Conservation (phyloP, 2,888 invertebrate genomes). For the Tetramorium bicarinatum region DNA sequence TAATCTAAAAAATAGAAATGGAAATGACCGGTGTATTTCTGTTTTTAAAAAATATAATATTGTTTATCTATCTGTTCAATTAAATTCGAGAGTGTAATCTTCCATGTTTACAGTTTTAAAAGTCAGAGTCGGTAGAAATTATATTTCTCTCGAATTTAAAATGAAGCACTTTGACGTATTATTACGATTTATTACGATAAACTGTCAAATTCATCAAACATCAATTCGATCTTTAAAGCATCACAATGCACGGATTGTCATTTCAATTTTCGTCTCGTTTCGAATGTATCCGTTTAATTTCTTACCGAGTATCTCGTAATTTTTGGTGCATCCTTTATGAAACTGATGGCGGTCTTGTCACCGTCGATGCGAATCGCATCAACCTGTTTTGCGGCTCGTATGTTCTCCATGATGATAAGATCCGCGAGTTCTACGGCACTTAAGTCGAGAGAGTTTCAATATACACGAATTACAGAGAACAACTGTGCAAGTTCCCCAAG, state of each 20-base stretch:
- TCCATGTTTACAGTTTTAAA: background rate
- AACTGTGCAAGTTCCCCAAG: constrained; percentile 7
- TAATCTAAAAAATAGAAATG: too few relatives aligned
- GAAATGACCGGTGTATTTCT: too few relatives aligned
- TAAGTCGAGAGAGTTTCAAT: background rate
- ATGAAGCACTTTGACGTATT: background rate
- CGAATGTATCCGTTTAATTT: background rate
- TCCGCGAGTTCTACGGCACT: background rate
- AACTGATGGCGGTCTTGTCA: constrained; percentile 75
- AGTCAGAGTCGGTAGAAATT: background rate
- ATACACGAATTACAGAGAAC: background rate
- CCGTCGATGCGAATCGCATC: constrained; percentile 62
- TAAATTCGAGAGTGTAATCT: background rate
- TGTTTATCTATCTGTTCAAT: background rate
- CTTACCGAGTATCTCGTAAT: constrained; percentile 83
- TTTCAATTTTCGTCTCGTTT: background rate
- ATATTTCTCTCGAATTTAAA: background rate
- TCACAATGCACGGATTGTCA: background rate
- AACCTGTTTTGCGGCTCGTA: constrained; percentile 60
- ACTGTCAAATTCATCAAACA: background rate
- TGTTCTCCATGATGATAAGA: constrained; percentile 68
- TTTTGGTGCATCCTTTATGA: constrained; percentile 79
- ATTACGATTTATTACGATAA: too few relatives aligned
- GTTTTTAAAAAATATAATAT: background rate
- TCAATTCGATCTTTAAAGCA: background rate